These are phyloP conservation scores for Ephialtes manifestator DNA, from an alignment of 2,888 invertebrate species.

Conservation along the genomic window DNA sequence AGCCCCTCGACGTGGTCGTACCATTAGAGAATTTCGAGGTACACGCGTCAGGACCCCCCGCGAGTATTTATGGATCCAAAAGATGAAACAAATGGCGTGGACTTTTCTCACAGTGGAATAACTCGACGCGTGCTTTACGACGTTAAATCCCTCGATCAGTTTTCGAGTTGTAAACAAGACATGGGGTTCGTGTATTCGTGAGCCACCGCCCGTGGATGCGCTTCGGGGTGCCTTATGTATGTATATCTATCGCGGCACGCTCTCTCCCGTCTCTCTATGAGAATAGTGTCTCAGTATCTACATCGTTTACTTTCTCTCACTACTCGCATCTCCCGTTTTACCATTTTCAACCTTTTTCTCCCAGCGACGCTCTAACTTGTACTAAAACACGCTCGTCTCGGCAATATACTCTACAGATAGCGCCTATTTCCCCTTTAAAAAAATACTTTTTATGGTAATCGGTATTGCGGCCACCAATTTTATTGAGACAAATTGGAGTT, in stretches of 20 bases:
- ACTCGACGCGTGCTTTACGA: conserved; percentile 61
- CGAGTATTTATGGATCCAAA: conserved; percentile 33
- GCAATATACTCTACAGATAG: conserved; percentile 4
- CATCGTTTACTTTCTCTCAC: conserved; percentile 37
- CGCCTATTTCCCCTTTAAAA: too few species aligned
- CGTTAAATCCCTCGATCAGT: conserved; percentile 71
- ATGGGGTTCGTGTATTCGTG: conserved; percentile 63
- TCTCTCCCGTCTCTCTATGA: not conserved
- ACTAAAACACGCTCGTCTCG: conserved; percentile 42
- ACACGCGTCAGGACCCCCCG: conserved; percentile 2
- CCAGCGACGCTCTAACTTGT: conserved; percentile 25
- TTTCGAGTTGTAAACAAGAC: conserved; percentile 71
- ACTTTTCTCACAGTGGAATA: conserved; percentile 53
- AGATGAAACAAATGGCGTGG: conserved; percentile 13
- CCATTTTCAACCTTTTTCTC: conserved; percentile 30
- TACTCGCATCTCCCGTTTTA: conserved; percentile 20
- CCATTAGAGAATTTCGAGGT: conserved; percentile 4
- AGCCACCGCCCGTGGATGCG: conserved; percentile 69
- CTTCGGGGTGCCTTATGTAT: conserved; percentile 62
- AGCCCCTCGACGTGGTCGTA: not conserved
- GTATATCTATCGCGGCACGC: conserved; percentile 24
- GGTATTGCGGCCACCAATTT: not conserved
- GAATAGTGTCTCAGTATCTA: conserved; percentile 13
- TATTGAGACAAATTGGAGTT: not conserved
- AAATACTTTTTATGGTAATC: too few species aligned